Conservation (phyloP, 1,140 invertebrate genomes). For the Phthorimaea operculella region DNA sequence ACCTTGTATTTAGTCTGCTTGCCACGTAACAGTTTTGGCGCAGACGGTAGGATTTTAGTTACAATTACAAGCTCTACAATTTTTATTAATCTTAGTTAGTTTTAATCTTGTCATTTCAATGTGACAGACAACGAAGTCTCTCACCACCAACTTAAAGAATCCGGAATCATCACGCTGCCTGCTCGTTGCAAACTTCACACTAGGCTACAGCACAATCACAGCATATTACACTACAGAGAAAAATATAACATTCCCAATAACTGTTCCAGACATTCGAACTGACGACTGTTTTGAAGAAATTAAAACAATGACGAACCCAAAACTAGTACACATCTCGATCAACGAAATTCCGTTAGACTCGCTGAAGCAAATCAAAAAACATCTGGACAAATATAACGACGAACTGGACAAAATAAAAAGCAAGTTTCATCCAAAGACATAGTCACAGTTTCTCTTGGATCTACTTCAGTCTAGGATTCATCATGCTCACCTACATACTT, state of each 20-base stretch:
- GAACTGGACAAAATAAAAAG: conserved; percentile 7
- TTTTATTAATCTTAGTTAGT: too few relatives aligned
- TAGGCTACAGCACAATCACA: neutral
- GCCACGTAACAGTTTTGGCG: too few relatives aligned
- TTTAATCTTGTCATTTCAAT: too few relatives aligned
- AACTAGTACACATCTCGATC: conserved; percentile 9
- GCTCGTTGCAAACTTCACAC: neutral
- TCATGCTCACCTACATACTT: neutral
- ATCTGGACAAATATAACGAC: conserved; percentile 9
- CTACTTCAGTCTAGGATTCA: neutral
- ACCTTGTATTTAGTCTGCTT: too few relatives aligned
- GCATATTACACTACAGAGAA: neutral
- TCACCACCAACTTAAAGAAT: conserved; percentile 15
- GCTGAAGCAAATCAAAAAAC: neutral
- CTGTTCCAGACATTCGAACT: conserved; percentile 58
- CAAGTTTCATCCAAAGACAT: neutral
- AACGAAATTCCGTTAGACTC: conserved; percentile 12
- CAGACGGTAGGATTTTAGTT: too few relatives aligned
- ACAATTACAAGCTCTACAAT: too few relatives aligned
- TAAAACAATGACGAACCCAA: conserved; percentile 36
- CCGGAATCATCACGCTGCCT: conserved; percentile 16
- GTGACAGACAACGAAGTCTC: conserved; percentile 17
- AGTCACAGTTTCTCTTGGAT: neutral
- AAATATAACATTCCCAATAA: conserved; percentile 13
- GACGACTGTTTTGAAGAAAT: conserved; percentile 59